Evolutionary conservation across 1,140 invertebrate genomes (phyloP), one percentile per base, ranked within the genome.

Genomic region (Helicoverpa zea): DNA sequence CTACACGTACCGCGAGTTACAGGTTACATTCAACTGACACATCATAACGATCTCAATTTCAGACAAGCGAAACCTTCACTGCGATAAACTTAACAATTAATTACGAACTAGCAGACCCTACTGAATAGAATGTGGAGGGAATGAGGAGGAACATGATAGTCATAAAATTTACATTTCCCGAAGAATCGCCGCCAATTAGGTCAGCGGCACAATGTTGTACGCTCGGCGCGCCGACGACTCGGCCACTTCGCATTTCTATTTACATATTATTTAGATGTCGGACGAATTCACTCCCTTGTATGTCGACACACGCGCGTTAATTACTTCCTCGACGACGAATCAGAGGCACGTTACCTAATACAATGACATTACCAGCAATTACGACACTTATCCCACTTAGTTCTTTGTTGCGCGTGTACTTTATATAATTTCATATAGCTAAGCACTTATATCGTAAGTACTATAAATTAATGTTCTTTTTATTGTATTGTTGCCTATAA

Each of bases 151-250:
- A 86, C 83, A 79, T 80, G 52, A 77, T 64, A 61, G 49, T 81
- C 81, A 88, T 91, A 90, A 92, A 90, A 93, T 93, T 93, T 89
- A 84, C 91, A 93, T 92, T 90, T 90, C 84, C 56, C 83, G 35
- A 84, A 76, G 86, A 87, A 85, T 85, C 88, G 86, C 64, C 85
- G 92, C 91, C 92, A 93, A 92, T 92, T 92, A 92, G 91, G 91
- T 93, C 91, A 93, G 86, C 88, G 86, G 88, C 87, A 83, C 87
- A 86, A 74, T 85, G 87, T 90, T 84, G 61, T 87, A 79, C 79
- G 70, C 56, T 12, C 70, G 58, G 12, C 68, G 70, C 54, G 73
- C 23, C n/a, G 79, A 58, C 63, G 79, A 54, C 78, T 70, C 58
- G 59, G 75, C 78, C 77, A 83, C 80, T 87, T 82, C 81, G 76